phyloP scores from a whole-genome alignment of 2,888 invertebrate species.

The Ptychoptera contaminata region DNA sequence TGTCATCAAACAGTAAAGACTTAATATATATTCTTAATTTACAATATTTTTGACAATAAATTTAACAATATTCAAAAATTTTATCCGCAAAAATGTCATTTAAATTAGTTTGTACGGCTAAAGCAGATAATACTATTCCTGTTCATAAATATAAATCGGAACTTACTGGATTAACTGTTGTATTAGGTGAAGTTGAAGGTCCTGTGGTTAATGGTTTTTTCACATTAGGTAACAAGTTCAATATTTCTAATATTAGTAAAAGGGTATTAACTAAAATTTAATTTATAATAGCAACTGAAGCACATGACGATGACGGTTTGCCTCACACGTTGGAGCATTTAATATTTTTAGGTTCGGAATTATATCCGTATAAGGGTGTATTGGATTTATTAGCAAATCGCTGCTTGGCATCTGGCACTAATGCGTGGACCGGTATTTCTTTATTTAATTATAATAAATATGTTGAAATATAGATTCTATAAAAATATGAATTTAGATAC shows the following conservation, averaged over 20 bases:
- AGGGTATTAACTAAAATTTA: neutral
- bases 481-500: constrained; percentile 30
- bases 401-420: constrained; percentile 80
- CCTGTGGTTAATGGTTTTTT: constrained; percentile 83
- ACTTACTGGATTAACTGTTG: constrained; percentile 64
- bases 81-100: constrained; percentile 1
- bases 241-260: neutral
- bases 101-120: constrained; percentile 28
- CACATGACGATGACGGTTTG: constrained; percentile 79
- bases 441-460: constrained; percentile 7
- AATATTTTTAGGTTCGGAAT: constrained; percentile 77
- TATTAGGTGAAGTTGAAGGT: constrained; percentile 74
- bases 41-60: too few species aligned
- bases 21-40: too few species aligned
- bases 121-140: constrained; percentile 56
- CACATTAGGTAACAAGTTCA: constrained; percentile 54
- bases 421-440: constrained; percentile 62
- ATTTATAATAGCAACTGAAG: constrained; percentile 60
- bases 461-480: constrained; percentile 7
- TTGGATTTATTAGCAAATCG: constrained; percentile 78
- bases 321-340: constrained; percentile 89
- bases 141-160: constrained; percentile 66
- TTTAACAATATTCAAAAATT: too few species aligned
- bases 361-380: constrained; percentile 80
- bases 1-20: too few species aligned